A percentile compares a stretch with the other conserved stretches of the same genome.
These are phyloP conservation scores for Rhadinocentrus ornatus DNA, from an alignment of 2,797 vertebrate genomes.

Conservation along the genomic window DNA sequence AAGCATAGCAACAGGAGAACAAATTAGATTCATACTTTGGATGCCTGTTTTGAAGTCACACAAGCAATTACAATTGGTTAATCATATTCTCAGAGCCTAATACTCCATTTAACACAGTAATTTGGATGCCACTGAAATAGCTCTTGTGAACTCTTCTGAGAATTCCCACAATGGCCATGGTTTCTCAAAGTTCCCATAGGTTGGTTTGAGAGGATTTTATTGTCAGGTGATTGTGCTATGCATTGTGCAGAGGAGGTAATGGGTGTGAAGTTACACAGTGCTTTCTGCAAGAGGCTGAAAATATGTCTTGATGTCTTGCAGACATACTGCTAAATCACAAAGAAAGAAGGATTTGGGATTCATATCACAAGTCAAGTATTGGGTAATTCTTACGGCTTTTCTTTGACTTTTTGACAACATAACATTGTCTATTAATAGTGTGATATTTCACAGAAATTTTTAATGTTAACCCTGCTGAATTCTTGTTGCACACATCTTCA, in stretches of 20 bases:
- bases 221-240: constrained; percentile 69
- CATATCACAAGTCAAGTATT: constrained; percentile 15
- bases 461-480: constrained; percentile 1
- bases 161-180: constrained; percentile 74
- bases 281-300: constrained; percentile 64
- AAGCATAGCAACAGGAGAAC: constrained; percentile 9
- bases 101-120: constrained; percentile 76
- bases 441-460: background rate
- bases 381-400: background rate
- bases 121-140: constrained; percentile 73
- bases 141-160: constrained; percentile 71
- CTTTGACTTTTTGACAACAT: background rate
- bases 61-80: constrained; percentile 73
- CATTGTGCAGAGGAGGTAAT: constrained; percentile 76
- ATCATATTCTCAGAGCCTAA: constrained; percentile 75
- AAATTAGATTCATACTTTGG: constrained; percentile 25
- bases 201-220: constrained; percentile 68
- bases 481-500: constrained; percentile 6
- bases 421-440: background rate
- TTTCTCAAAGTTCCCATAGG: constrained; percentile 73
- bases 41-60: constrained; percentile 66
- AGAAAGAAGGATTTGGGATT: constrained; percentile 18
- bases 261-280: constrained; percentile 78
- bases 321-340: constrained; percentile 32
- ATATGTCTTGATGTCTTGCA: constrained; percentile 55